Percentiles rank a stretch among this genome's conserved stretches.
Conservation (phyloP, 2,113 vertebrate species). For the Craseonycteris thonglongyai region DNA sequence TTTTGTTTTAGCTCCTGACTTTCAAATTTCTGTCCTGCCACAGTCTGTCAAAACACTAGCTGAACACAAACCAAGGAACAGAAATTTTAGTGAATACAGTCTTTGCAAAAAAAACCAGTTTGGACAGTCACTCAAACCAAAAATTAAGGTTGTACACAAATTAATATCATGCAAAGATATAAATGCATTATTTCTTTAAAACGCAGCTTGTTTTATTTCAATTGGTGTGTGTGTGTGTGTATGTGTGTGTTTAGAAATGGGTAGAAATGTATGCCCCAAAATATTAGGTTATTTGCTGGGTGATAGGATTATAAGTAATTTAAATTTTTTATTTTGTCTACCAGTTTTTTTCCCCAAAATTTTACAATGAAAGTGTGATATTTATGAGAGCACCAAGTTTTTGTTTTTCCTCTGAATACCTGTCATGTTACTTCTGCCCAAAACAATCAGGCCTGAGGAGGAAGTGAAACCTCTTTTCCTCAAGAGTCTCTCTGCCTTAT, state of each 20-base stretch:
- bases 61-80: neutral
- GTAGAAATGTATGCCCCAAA: neutral
- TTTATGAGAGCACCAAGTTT: neutral
- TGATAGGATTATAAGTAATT: neutral
- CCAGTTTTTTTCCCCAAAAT: neutral
- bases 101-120: neutral
- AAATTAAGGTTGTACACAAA: neutral
- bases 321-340: neutral
- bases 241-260: neutral
- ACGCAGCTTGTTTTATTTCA: neutral
- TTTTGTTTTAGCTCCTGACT: neutral
- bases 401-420: neutral
- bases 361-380: neutral
- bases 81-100: neutral
- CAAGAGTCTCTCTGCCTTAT: neutral
- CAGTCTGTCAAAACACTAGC: neutral
- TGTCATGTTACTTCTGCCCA: neutral
- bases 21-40: neutral
- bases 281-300: neutral
- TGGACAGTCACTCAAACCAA: neutral
- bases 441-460: neutral
- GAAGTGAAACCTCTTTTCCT: neutral
- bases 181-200: slow-evolving; percentile 12
- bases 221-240: neutral
- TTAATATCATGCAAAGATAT: neutral